Evolutionary conservation across 1,140 invertebrate genomes (phyloP), one percentile per base, ranked within the genome.

Genomic region (Portunus trituberculatus): DNA sequence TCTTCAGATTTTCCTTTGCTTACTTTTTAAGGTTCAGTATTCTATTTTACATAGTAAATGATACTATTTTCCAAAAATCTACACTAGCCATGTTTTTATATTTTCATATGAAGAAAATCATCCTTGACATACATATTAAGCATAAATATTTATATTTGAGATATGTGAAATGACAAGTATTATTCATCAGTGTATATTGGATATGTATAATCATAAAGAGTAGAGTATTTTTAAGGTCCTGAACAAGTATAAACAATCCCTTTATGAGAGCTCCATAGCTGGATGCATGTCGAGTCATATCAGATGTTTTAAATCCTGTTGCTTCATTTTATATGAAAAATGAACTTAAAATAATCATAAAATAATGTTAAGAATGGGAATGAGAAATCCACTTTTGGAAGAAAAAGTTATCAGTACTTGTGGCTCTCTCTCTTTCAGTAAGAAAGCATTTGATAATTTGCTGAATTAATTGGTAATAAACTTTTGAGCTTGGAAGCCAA

Each of bases 141-240:
- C 20, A 76, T 76, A 76, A 76, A 76, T n/a, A 76, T 76, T 76
- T 76, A 76, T 76, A 76, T 25, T n/a, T 25, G 67, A n/a, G 20
- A 76, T 76, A 76, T n/a, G 16, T 76, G 20, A 76, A 76, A 76
- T n/a, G n/a, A 76, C 67, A n/a, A 76, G 67, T 76, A 76, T 76
- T 76, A 76, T 76, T 76, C 67, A 76, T 76, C 67, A 76, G 3
- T n/a, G 67, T 76, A 76, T 76, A 76, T 76, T 76, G 67, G n/a
- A 76, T 76, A 76, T n/a, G 20, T 76, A 76, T 76, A n/a, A 76
- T 76, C 25, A n/a, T 76, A n/a, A 76, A 76, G 67, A n/a, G 67
- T 76, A 76, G 67, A 76, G 16, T 76, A 76, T 76, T 76, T n/a
- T 76, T 76, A 76, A 76, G 67, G 20, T 25, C 67, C 67, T n/a